Conservation (phyloP, 2,113 vertebrate genomes). For the Amphiprion ocellaris region DNA sequence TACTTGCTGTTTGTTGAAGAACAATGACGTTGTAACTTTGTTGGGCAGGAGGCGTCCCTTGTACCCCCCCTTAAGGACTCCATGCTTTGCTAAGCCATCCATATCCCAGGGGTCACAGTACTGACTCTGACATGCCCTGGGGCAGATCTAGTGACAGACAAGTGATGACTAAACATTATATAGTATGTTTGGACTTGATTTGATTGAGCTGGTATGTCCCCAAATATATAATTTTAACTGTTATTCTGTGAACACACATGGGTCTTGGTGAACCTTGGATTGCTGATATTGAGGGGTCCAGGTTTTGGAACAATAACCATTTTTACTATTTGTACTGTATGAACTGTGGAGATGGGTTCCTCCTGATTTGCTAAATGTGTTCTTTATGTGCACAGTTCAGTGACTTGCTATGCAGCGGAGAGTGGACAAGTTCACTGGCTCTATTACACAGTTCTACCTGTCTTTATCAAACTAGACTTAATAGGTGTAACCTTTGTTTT, state of each 20-base stretch:
- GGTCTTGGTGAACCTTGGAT: not conserved
- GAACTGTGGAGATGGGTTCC: not conserved
- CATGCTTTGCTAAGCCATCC: too few species aligned
- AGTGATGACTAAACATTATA: not conserved
- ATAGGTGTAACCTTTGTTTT: conserved; percentile 41
- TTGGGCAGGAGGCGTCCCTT: not conserved
- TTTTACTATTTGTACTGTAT: not conserved
- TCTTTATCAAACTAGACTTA: conserved; percentile 35
- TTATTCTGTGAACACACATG: not conserved
- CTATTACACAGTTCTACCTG: conserved; percentile 25
- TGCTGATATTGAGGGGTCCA: not conserved
- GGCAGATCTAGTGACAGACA: not conserved
- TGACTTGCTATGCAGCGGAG: not conserved
- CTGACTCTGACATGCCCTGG: not conserved
- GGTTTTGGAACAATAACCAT: not conserved
- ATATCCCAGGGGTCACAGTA: too few species aligned
- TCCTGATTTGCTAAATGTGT: not conserved
- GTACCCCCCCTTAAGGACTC: too few species aligned
- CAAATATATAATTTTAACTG: not conserved
- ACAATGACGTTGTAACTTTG: not conserved
- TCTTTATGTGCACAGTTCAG: conserved; percentile 8
- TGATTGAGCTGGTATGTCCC: not conserved
- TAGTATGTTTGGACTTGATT: not conserved
- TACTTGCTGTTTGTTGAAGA: not conserved
- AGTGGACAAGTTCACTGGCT: not conserved